Base-by-base conservation (phyloP, 2,797 vertebrate species). In the Cyprinodon diabolis region DNA sequence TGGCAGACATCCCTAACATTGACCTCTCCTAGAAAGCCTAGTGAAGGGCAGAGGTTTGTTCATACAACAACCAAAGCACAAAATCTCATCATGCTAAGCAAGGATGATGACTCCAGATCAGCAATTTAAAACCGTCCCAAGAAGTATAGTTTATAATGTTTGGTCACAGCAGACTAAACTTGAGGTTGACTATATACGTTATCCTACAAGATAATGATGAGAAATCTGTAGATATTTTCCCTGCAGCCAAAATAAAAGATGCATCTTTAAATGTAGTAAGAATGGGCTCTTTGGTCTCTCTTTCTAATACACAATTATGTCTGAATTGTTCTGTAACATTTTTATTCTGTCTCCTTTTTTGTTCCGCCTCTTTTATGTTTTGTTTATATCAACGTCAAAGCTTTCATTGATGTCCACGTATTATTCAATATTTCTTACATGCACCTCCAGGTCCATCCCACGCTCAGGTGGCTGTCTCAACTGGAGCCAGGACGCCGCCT, bases 381-480 rank as follows among this genome's bases (percentile, higher is more conserved):
- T 79, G 71, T 90, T 90, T 87, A 60, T 75, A 80, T 83, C 54
- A 5, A 79, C 79, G 87, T 90, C 82, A 90, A 89, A 88, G 86
- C 84, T 71, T 82, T 76, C 72, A 87, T 76, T 88, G 86, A 91
- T 81, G 83, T 77, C 82, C 66, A 68, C 84, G 76, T 83, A 86
- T 86, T 83, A 82, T 84, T 80, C 77, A 75, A 84, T 81, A 84
- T 83, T 62, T 56, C 82, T 83, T 86, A 71, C 78, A 80, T 75
- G 83, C 86, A 90, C 87, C 86, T 90, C 87, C 85, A 81, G 70
- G 67, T 82, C 71, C 79, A 62, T 87, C 89, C 91, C 85, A 88
- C 87, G 74, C 89, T 86, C 62, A 23, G 73, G 68, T 47, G 23
- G 72, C 81, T 57, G 81, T 82, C 83, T 86, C 77, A 77, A 74